These are phyloP conservation scores for Abscondita cerata DNA, from an alignment of 2,888 invertebrate species.

Conservation along the genomic window DNA sequence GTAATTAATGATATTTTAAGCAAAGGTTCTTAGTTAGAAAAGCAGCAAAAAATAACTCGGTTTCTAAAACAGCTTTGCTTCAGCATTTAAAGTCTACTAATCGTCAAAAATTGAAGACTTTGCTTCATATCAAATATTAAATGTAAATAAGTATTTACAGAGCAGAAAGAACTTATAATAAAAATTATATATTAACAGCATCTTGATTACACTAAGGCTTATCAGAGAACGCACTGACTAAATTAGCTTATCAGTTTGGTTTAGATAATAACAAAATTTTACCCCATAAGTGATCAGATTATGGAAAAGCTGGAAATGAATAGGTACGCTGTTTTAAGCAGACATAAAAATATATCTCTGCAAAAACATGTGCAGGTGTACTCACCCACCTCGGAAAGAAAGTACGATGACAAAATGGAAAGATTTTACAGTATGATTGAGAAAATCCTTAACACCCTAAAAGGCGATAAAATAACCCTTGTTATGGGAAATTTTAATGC, in stretches of 20 bases:
- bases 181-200: neutral
- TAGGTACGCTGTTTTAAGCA: no score
- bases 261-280: neutral
- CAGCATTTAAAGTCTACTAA: neutral
- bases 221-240: neutral
- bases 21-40: neutral
- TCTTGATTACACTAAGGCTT: neutral
- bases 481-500: no score
- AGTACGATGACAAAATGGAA: no score
- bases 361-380: no score
- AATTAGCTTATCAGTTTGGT: neutral
- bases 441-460: no score
- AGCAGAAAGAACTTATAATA: neutral
- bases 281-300: no score
- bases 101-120: no score
- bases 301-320: no score
- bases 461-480: no score
- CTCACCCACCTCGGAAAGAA: no score
- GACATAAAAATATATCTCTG: no score
- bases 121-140: neutral
- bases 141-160: neutral
- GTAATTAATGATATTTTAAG: neutral
- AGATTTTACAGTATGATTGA: no score
- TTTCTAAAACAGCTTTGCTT: neutral
- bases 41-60: neutral